Base-by-base conservation (phyloP, 2,797 vertebrate species). In the Chelonia mydas region DNA sequence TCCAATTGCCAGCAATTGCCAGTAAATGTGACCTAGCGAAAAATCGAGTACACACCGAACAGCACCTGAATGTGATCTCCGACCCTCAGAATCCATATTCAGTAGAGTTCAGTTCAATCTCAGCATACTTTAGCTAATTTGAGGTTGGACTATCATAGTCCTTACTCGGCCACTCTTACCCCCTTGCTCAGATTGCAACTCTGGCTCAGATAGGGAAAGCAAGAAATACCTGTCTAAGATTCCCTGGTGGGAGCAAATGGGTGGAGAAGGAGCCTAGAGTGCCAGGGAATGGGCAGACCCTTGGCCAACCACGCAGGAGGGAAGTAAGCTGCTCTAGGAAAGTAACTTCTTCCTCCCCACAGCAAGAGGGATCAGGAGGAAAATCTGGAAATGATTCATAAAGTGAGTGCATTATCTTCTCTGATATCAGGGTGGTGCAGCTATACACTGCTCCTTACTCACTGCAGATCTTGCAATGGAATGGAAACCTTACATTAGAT, bases 11-110 rank as follows among this genome's bases (percentile, higher is more conserved):
- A 93, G 88, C n/a, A 81, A 41, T 41, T 41, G 41, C 41, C 90
- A 84, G 86, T 96, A 97, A 98, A 96, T 41, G 72, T 2, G 94
- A 82, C 93, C 86, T 65, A 90, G 82, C 81, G 90, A 96, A 97
- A 97, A 94, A 89, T 1, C 16, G 49, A 91, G 12, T 81, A 83
- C 16, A 5, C 68, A 41, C 61, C 54, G 89, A 41, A 53, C 28
- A 61, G 21, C 8, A n/a, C 7, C 41, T 89, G 13, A 16, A 81
- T 21, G 50, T 31, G 31, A 81, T 81, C 37, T 54, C 45, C 78
- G 47, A 78, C 16, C 54, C 94, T 51, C 2, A 93, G 87, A 79
- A 96, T 81, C 84, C 84, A 81, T 87, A 82, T 53, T 93, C 87
- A 92, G 88, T 74, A 82, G 47, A 91, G n/a, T 23, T 95, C 85